Conservation (phyloP, 2,888 invertebrate species). For the Tuta absoluta region DNA sequence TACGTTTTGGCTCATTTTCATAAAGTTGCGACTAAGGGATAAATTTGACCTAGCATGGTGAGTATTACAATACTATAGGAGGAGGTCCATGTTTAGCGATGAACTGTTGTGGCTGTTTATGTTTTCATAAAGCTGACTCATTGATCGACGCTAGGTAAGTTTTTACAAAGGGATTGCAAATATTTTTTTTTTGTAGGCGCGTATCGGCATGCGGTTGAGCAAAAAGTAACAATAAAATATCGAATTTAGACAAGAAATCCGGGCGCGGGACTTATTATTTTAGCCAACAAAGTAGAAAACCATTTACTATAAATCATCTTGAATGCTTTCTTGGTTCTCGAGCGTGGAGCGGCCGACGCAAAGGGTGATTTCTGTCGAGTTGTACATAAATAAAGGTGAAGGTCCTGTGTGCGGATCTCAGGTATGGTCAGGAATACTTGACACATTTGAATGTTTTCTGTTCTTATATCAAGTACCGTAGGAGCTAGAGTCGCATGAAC, state of each 20-base stretch:
- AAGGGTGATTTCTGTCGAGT: constrained; percentile 80
- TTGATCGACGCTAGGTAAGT: constrained; percentile 49
- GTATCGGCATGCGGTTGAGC: constrained; percentile 61
- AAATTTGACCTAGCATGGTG: too few species aligned
- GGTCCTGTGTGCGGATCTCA: constrained; percentile 73
- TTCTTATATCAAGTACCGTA: background rate
- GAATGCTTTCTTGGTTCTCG: constrained; percentile 79
- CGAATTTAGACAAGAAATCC: constrained; percentile 75
- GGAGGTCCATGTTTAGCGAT: too few species aligned
- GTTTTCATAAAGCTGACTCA: constrained; percentile 58
- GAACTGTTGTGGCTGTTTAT: too few species aligned
- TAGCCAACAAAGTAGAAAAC: constrained; percentile 82
- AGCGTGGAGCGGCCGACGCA: constrained; percentile 76
- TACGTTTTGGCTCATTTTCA: constrained; percentile 44
- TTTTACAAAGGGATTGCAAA: constrained; percentile 64
- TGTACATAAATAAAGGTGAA: constrained; percentile 79
- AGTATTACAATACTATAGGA: too few species aligned
- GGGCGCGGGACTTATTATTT: constrained; percentile 75
- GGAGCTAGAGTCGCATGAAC: constrained; percentile 1
- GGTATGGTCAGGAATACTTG: constrained; percentile 48
- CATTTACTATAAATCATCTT: constrained; percentile 82
- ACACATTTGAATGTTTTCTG: background rate
- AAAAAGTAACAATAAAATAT: constrained; percentile 72
- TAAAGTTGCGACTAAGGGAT: too few species aligned
- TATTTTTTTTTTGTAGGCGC: constrained; percentile 54